Conservation (phyloP, 2,113 vertebrate species). For the Platichthys flesus region DNA sequence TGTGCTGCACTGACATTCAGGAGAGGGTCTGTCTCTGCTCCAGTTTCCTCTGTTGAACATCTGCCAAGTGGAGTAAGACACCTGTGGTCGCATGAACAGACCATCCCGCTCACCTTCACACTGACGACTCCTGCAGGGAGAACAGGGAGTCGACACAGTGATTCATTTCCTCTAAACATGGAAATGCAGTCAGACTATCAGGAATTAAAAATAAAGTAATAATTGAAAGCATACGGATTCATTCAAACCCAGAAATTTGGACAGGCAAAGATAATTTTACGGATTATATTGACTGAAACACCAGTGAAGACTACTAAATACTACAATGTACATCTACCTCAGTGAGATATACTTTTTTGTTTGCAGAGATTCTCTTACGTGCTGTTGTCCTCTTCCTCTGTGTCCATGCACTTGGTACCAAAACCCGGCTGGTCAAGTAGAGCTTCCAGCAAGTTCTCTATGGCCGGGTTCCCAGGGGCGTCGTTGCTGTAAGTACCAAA, state of each 20-base stretch:
- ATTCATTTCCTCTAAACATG: background rate
- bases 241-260: background rate
- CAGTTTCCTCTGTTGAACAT: constrained; percentile 82
- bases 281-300: background rate
- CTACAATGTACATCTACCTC: background rate
- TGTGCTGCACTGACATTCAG: constrained; percentile 86
- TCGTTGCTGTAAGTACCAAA: constrained; percentile 83
- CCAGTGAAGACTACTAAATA: background rate
- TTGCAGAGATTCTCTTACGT: constrained; percentile 61
- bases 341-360: background rate
- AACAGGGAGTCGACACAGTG: background rate
- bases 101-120: constrained; percentile 41
- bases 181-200: background rate
- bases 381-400: constrained; percentile 37
- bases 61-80: constrained; percentile 61
- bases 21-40: constrained; percentile 79
- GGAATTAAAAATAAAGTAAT: background rate
- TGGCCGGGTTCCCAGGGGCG: constrained; percentile 66
- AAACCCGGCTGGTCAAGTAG: constrained; percentile 86
- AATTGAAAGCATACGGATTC: background rate
- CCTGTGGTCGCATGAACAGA: constrained; percentile 73
- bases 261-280: no score
- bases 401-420: constrained; percentile 79
- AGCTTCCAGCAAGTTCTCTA: constrained; percentile 76
- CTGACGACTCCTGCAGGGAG: constrained; percentile 34